These are phyloP conservation scores for Hoplias malabaricus DNA, from an alignment of 2,113 vertebrate species.

Conservation along the genomic window DNA sequence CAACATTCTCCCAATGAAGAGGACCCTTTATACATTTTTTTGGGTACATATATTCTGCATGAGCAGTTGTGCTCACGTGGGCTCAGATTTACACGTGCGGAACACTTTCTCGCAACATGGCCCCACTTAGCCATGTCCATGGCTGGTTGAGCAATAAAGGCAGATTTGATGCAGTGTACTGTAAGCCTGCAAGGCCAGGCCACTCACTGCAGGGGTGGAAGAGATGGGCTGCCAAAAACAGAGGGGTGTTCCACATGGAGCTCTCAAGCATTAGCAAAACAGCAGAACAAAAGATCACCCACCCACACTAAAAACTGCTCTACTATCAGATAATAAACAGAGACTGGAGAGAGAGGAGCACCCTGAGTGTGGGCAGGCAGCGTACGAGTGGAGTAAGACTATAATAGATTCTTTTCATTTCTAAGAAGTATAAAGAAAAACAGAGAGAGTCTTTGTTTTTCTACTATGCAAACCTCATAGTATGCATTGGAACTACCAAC, in stretches of 20 bases:
- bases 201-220: conserved; percentile 20
- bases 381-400: conserved; percentile 10
- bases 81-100: conserved; percentile 53
- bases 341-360: conserved; percentile 12
- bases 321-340: conserved; percentile 18
- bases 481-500: neutral
- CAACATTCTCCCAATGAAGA: conserved; percentile 17
- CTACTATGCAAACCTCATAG: neutral
- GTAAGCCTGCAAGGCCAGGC: conserved; percentile 21
- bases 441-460: neutral
- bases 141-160: conserved; percentile 49
- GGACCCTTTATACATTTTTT: conserved; percentile 1
- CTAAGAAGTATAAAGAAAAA: neutral
- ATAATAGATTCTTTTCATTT: conserved; percentile 22
- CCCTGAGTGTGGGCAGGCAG: conserved; percentile 26
- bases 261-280: conserved; percentile 2
- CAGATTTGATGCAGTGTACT: conserved; percentile 21
- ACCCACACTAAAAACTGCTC: conserved; percentile 46
- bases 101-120: conserved; percentile 37
- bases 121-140: conserved; percentile 33
- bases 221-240: conserved; percentile 17
- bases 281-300: conserved; percentile 40
- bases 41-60: conserved; percentile 38
- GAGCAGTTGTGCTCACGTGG: conserved; percentile 59
- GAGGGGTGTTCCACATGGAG: conserved; percentile 23